Conservation (phyloP, 1,140 invertebrate genomes). For the Scaptomyza pallida region DNA sequence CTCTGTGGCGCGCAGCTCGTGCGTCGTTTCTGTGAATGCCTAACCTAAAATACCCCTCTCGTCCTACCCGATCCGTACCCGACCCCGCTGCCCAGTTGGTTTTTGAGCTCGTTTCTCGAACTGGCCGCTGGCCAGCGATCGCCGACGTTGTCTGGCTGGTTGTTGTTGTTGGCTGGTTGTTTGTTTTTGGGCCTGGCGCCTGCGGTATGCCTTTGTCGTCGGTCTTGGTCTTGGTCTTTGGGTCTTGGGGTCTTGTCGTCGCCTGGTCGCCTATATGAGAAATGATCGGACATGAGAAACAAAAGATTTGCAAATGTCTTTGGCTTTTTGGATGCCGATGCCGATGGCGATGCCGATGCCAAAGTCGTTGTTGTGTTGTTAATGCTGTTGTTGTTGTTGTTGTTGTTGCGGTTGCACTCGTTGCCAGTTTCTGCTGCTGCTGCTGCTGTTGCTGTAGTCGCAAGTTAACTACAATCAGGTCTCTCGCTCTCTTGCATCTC, state of each 20-base stretch:
- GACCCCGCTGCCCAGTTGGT: conserved; percentile 7
- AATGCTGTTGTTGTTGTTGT: conserved; percentile 11
- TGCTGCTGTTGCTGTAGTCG: conserved; percentile 24
- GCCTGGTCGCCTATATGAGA: conserved; percentile 78
- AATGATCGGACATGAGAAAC: conserved; percentile 83
- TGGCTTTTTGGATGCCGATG: conserved; percentile 76
- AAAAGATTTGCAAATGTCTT: conserved; percentile 83
- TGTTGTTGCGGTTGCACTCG: conserved; percentile 12
- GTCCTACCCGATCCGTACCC: background rate
- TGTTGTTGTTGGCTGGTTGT: conserved; percentile 41
- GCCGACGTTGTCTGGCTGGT: conserved; percentile 48
- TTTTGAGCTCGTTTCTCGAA: conserved; percentile 24
- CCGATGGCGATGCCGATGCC: conserved; percentile 4
- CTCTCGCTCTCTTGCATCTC: too few species aligned
- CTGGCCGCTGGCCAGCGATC: conserved; percentile 44
- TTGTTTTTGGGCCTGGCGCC: conserved; percentile 77
- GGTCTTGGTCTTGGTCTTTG: conserved; percentile 30
- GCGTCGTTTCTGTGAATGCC: conserved; percentile 50
- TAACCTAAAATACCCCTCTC: background rate
- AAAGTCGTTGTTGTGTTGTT: conserved; percentile 6
- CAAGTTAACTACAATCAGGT: conserved; percentile 29
- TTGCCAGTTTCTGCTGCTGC: conserved; percentile 14
- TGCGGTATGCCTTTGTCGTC: conserved; percentile 83
- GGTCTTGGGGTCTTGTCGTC: conserved; percentile 49
- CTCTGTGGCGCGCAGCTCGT: conserved; percentile 47